These are phyloP conservation scores for Odontomachus brunneus DNA, from an alignment of 1,140 invertebrate genomes.

Conservation along the genomic window DNA sequence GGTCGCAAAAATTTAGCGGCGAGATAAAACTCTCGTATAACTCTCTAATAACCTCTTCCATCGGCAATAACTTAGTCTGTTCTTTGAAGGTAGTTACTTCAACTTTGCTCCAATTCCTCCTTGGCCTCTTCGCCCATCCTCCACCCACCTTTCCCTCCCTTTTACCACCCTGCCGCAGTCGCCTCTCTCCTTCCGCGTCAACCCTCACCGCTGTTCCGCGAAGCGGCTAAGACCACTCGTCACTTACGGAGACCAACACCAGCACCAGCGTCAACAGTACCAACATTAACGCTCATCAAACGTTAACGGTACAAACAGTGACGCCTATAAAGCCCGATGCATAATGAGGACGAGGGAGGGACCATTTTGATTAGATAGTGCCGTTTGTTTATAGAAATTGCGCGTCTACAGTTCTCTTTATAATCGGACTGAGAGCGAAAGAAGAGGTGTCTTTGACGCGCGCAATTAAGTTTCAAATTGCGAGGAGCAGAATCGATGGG, in stretches of 20 bases:
- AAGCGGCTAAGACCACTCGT: conserved; percentile 39
- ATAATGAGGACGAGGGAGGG: not conserved
- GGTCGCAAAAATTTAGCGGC: conserved; percentile 44
- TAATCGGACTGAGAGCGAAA: not conserved
- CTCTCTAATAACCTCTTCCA: conserved; percentile 57
- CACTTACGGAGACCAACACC: conserved; percentile 52
- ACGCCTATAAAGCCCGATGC: conserved; percentile 13
- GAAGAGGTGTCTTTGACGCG: not conserved
- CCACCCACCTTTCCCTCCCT: conserved; percentile 9
- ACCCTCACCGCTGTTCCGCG: conserved; percentile 36
- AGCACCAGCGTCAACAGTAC: conserved; percentile 41
- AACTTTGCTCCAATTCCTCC: conserved; percentile 61
- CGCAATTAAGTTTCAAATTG: not conserved
- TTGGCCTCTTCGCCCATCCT: conserved; percentile 2
- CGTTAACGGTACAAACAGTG: conserved; percentile 58
- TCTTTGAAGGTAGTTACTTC: conserved; percentile 61
- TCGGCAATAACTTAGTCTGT: conserved; percentile 56
- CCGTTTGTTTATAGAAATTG: conserved; percentile 49
- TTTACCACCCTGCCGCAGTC: conserved; percentile 34
- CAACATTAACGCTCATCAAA: conserved; percentile 54
- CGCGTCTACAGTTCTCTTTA: not conserved
- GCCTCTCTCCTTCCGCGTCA: conserved; percentile 38
- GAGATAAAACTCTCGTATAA: conserved; percentile 59
- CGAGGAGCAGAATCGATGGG: not conserved
- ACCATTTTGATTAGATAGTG: conserved; percentile 24